Conservation (phyloP, 2,113 vertebrate genomes). For the Rousettus leschenaultii region DNA sequence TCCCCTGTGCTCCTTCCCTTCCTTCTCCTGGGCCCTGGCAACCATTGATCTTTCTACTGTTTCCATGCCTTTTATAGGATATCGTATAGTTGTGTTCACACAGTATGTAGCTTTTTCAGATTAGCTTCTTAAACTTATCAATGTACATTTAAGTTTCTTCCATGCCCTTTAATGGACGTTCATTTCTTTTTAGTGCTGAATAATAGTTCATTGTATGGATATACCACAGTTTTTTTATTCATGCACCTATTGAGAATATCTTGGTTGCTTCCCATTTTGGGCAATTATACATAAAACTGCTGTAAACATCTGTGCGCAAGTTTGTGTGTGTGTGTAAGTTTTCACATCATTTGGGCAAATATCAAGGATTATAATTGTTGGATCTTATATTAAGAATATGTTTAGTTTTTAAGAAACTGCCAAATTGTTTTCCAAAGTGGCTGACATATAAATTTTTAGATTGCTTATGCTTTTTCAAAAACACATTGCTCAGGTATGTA, state of each 20-base stretch:
- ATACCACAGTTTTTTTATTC: background rate
- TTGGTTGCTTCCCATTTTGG: background rate
- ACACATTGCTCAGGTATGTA: background rate
- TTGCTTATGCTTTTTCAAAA: background rate
- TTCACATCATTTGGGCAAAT: background rate
- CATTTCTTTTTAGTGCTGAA: background rate
- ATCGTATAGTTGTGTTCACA: background rate
- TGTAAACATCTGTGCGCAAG: background rate
- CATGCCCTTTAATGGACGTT: background rate
- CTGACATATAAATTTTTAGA: background rate
- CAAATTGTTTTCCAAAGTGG: background rate
- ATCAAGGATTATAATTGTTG: background rate
- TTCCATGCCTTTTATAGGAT: background rate
- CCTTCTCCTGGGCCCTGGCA: background rate
- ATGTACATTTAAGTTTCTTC: background rate
- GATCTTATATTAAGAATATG: background rate
- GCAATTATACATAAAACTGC: background rate
- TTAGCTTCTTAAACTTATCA: background rate
- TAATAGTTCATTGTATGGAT: background rate
- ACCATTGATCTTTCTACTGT: background rate
- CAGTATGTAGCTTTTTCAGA: background rate
- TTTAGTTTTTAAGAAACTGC: background rate
- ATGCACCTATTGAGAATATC: background rate
- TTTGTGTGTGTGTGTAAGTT: background rate
- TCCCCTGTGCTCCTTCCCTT: background rate